phyloP scores from a whole-genome alignment of 2,797 vertebrate species.

The Florisuga fusca region DNA sequence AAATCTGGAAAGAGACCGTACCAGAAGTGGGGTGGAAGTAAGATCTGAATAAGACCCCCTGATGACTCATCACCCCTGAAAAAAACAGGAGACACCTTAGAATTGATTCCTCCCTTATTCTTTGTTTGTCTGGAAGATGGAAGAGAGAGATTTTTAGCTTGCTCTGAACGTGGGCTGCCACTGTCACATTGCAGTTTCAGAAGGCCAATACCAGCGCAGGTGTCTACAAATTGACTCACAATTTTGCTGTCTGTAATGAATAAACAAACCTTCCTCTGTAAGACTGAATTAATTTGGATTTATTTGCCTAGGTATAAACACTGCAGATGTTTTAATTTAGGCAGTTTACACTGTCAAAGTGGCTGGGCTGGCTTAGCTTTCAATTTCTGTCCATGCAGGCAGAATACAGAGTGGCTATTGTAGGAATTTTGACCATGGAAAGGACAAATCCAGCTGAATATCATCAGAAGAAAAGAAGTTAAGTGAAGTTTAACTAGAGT shows the following conservation, averaged over 20 bases:
- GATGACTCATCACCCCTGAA: neutral
- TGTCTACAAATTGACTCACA: conserved; percentile 48
- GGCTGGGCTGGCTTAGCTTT: neutral
- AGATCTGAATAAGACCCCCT: neutral
- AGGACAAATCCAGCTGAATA: conserved; percentile 30
- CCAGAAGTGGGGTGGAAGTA: neutral
- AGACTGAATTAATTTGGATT: conserved; percentile 53
- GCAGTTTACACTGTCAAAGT: conserved; percentile 22
- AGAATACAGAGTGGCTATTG: conserved; percentile 4
- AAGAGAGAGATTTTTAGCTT: neutral
- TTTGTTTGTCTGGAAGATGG: conserved; percentile 40
- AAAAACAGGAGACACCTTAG: neutral
- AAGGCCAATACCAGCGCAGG: neutral
- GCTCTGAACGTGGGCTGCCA: neutral
- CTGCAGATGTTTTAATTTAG: conserved; percentile 51
- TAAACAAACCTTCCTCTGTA: conserved; percentile 51
- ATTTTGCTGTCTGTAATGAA: conserved; percentile 55
- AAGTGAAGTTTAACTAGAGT: conserved; percentile 33
- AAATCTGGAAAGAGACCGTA: neutral
- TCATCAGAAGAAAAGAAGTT: conserved; percentile 1
- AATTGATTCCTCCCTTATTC: conserved; percentile 17
- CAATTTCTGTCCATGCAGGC: neutral
- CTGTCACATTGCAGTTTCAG: neutral
- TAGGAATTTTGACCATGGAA: neutral
- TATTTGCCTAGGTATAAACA: conserved; percentile 52